These are phyloP conservation scores for Troglohyphantes excavatus DNA, from an alignment of 2,888 invertebrate genomes.

Conservation along the genomic window DNA sequence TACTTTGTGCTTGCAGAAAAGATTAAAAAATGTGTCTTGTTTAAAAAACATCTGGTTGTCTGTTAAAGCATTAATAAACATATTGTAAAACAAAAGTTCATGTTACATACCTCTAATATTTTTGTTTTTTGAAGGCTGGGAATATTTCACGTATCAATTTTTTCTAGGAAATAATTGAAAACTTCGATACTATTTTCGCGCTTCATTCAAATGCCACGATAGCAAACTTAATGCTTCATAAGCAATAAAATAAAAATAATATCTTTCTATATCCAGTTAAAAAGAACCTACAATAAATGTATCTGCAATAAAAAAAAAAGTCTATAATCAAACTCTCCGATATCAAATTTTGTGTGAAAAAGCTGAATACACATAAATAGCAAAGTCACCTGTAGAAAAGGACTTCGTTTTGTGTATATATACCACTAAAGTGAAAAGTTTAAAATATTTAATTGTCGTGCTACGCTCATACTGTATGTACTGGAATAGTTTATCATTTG, in stretches of 20 bases:
- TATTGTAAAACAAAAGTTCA: too few species aligned
- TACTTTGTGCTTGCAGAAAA: too few species aligned
- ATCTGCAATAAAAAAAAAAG: neutral
- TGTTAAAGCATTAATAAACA: too few species aligned
- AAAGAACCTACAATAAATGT: neutral
- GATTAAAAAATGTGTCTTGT: too few species aligned
- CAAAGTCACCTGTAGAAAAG: slow-evolving; percentile 15
- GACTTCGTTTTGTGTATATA: neutral
- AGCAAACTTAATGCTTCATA: neutral
- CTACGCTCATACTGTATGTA: too few species aligned
- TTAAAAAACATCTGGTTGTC: too few species aligned
- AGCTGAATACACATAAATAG: slow-evolving; percentile 51
- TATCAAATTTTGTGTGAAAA: slow-evolving; percentile 12
- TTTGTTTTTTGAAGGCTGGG: too few species aligned
- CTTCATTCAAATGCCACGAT: neutral
- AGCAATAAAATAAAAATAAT: neutral
- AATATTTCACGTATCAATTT: neutral
- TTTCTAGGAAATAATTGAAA: neutral
- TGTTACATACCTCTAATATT: too few species aligned
- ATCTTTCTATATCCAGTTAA: neutral
- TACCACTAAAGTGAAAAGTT: too few species aligned
- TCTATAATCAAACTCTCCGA: neutral
- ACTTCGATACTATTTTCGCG: neutral
- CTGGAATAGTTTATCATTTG: too few species aligned
- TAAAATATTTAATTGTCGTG: too few species aligned